Evolutionary conservation across 2,113 vertebrate species (phyloP).

Genomic region (Neofelis nebulosa): DNA sequence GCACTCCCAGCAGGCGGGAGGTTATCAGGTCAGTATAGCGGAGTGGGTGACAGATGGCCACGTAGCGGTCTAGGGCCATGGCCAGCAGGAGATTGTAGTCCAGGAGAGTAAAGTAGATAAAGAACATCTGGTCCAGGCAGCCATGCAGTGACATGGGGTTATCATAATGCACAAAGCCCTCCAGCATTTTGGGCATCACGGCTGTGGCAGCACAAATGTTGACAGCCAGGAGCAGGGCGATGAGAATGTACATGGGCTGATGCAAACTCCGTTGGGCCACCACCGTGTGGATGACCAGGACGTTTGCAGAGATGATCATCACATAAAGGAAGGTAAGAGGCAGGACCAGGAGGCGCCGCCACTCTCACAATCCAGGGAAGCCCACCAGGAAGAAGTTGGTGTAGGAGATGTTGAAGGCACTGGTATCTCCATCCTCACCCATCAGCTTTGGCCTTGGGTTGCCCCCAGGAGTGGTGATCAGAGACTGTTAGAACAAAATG

Average conservation of each 20-base stretch:
- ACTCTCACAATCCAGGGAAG: conserved; percentile 50
- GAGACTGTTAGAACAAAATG: conserved; percentile 37
- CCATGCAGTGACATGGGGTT: conserved; percentile 55
- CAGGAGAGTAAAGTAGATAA: conserved; percentile 72
- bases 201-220: conserved; percentile 56
- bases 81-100: conserved; percentile 77
- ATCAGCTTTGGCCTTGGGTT: not conserved
- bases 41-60: conserved; percentile 76
- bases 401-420: conserved; percentile 34
- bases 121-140: conserved; percentile 80
- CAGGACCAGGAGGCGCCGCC: conserved; percentile 1
- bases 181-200: conserved; percentile 68
- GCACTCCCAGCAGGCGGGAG: not conserved
- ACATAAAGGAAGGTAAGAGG: conserved; percentile 35
- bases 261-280: conserved; percentile 58
- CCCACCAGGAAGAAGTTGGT: conserved; percentile 52
- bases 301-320: conserved; percentile 24
- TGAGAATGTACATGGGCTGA: conserved; percentile 61
- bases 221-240: conserved; percentile 51
- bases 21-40: conserved; percentile 46
- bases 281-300: conserved; percentile 52
- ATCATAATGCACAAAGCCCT: conserved; percentile 52
- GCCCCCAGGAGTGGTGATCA: not conserved
- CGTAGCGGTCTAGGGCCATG: conserved; percentile 60
- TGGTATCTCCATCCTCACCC: conserved; percentile 46